phyloP scores from a whole-genome alignment of 2,113 vertebrate genomes.

The Pseudopipra pipra region DNA sequence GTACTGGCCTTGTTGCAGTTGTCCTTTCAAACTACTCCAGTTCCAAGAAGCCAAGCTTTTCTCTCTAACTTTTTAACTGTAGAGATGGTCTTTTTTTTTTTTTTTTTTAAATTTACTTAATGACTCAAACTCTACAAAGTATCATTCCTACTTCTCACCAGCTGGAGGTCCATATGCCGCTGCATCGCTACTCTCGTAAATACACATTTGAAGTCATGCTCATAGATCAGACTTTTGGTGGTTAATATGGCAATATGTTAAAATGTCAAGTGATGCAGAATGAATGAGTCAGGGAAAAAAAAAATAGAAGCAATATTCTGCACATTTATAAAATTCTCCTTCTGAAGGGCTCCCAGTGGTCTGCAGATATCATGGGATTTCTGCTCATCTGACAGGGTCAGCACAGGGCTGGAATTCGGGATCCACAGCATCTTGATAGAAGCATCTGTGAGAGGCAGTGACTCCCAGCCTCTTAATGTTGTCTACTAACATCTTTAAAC shows the following conservation, averaged over 20 bases:
- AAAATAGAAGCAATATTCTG: neutral
- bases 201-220: conserved; percentile 44
- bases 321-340: neutral
- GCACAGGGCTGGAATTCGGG: neutral
- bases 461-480: neutral
- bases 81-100: neutral
- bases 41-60: neutral
- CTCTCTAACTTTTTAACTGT: neutral
- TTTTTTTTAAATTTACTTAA: neutral
- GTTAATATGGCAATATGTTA: conserved; percentile 54
- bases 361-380: neutral
- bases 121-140: conserved; percentile 45
- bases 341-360: neutral
- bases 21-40: neutral
- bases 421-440: neutral
- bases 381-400: neutral
- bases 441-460: neutral
- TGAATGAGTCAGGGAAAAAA: neutral
- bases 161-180: conserved; percentile 39
- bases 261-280: conserved; percentile 46
- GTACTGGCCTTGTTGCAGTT: neutral
- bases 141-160: conserved; percentile 38
- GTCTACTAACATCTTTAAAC: conserved; percentile 13
- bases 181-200: conserved; percentile 33
- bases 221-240: conserved; percentile 31